These are phyloP conservation scores for Leptinotarsa texana DNA, from an alignment of 1,140 invertebrate genomes.

Conservation along the genomic window DNA sequence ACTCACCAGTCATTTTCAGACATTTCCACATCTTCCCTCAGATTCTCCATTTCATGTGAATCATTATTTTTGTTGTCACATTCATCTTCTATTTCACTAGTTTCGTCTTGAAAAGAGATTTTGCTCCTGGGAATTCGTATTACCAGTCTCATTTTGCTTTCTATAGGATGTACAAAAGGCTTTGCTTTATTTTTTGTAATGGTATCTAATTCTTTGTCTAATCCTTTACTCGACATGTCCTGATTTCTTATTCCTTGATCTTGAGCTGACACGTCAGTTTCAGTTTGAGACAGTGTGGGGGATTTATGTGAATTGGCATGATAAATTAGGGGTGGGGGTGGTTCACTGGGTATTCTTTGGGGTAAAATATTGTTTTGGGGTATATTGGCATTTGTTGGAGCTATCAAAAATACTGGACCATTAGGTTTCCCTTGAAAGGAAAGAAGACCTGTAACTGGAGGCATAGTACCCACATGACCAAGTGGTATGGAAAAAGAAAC, in stretches of 20 bases:
- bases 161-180: constrained; percentile 11
- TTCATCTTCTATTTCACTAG: neutral
- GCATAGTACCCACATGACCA: neutral
- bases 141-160: constrained; percentile 16
- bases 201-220: neutral
- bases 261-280: too few relatives aligned
- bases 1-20: neutral
- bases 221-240: too few relatives aligned
- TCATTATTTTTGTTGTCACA: neutral
- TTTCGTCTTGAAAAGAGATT: neutral
- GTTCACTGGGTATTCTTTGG: neutral
- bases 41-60: neutral
- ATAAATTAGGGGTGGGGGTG: neutral
- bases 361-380: neutral
- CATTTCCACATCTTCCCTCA: constrained; percentile 6
- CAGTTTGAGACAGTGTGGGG: too few relatives aligned
- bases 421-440: neutral
- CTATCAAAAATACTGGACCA: neutral
- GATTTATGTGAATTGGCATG: neutral
- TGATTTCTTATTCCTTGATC: too few relatives aligned
- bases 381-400: neutral
- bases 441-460: neutral
- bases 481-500: neutral
- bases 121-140: constrained; percentile 16
- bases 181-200: neutral